Conservation (phyloP, 2,888 invertebrate species). For the Stenchaetothrips biformis region DNA sequence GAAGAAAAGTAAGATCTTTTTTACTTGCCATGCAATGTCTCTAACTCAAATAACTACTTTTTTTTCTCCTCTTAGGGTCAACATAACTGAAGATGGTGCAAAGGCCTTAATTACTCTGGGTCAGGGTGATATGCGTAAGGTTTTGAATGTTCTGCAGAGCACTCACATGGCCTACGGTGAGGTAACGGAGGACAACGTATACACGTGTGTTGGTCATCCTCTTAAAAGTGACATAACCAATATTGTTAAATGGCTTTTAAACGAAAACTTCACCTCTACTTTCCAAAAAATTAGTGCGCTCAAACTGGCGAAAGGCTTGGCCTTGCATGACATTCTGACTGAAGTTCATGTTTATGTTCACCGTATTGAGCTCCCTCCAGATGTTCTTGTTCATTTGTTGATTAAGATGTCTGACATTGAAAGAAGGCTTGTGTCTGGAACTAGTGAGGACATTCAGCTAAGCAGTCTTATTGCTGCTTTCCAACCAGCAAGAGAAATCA, state of each 20-base stretch:
- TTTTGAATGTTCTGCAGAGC: constrained; percentile 93
- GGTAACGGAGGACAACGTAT: constrained; percentile 87
- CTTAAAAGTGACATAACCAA: constrained; percentile 79
- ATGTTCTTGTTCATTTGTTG: constrained; percentile 69
- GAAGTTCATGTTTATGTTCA: constrained; percentile 84
- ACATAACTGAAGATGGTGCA: constrained; percentile 80
- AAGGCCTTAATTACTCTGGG: constrained; percentile 83
- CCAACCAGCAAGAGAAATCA: constrained; percentile 59
- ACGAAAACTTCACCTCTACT: constrained; percentile 66
- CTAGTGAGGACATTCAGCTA: constrained; percentile 85
- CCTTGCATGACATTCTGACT: constrained; percentile 86
- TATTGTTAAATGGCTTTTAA: constrained; percentile 81
- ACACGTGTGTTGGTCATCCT: constrained; percentile 96
- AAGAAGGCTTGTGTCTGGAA: constrained; percentile 75
- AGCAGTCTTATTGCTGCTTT: constrained; percentile 86
- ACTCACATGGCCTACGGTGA: constrained; percentile 86
- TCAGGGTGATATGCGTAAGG: constrained; percentile 96
- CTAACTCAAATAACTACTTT: background rate
- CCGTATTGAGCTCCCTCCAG: constrained; percentile 80
- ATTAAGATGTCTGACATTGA: constrained; percentile 89
- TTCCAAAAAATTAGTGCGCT: constrained; percentile 77
- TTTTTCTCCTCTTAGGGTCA: constrained; percentile 56
- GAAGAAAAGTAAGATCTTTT: constrained; percentile 65
- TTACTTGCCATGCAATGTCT: constrained; percentile 26
- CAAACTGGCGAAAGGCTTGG: constrained; percentile 84